phyloP scores from a whole-genome alignment of 1,140 invertebrate genomes.

The Bombus consobrinus region DNA sequence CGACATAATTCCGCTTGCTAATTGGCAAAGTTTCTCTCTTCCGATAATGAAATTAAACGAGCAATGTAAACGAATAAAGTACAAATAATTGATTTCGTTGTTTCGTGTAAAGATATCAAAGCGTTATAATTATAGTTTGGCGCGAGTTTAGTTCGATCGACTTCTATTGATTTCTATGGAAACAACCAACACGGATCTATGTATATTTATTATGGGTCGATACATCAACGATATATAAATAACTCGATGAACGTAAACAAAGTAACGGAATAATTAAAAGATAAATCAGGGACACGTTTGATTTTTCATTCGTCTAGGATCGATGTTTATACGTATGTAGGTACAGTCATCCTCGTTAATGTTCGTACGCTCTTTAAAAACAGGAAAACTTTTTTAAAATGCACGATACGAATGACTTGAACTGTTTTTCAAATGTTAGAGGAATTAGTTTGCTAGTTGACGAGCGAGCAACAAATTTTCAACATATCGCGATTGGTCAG shows the following conservation, averaged over 20 bases:
- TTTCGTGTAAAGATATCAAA: not conserved
- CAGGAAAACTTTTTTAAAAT: no score
- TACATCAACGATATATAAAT: not conserved
- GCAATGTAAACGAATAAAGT: not conserved
- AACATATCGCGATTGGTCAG: no score
- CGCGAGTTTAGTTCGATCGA: not conserved
- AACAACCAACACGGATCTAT: not conserved
- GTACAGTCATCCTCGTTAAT: not conserved
- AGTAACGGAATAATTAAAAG: not conserved
- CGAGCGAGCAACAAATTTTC: no score
- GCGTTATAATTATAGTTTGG: not conserved
- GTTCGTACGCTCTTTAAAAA: no score
- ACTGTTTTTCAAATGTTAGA: no score
- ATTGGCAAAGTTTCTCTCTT: not conserved
- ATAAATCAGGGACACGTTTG: not conserved
- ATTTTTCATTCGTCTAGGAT: not conserved
- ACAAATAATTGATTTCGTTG: not conserved
- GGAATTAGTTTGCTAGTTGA: no score
- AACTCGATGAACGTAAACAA: not conserved
- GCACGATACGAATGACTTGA: rapidly evolving
- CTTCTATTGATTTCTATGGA: not conserved
- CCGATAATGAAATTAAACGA: not conserved
- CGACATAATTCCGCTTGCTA: not conserved
- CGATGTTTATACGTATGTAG: not conserved
- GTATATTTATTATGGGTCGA: not conserved